Conservation (phyloP, 2,797 vertebrate genomes). For the Luscinia megarhynchos region DNA sequence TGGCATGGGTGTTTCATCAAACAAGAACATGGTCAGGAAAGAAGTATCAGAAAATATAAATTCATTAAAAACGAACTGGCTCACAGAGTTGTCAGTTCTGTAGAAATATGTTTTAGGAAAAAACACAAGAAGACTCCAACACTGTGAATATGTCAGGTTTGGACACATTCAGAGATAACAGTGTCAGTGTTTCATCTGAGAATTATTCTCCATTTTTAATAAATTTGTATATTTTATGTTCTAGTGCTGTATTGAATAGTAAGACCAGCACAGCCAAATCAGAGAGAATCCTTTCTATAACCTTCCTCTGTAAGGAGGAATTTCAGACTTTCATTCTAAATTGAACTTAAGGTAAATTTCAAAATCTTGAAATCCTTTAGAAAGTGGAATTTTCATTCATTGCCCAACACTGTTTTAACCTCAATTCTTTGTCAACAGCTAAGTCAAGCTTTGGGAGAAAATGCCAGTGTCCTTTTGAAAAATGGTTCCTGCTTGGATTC, state of each 20-base stretch:
- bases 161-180: background rate
- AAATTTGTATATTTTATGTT: background rate
- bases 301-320: background rate
- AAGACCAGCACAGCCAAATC: background rate
- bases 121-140: background rate
- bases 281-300: background rate
- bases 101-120: background rate
- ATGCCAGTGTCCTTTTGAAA: background rate
- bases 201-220: slow-evolving; percentile 24
- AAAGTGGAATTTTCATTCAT: background rate
- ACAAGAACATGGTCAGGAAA: slow-evolving; percentile 42
- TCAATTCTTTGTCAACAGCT: background rate
- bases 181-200: background rate
- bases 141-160: background rate
- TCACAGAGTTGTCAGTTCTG: slow-evolving; percentile 7
- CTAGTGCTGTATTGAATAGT: background rate
- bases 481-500: background rate
- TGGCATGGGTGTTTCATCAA: slow-evolving; percentile 46
- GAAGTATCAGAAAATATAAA: slow-evolving; percentile 10
- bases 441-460: background rate
- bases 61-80: background rate
- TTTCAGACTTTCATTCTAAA: background rate
- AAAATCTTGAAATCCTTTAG: background rate
- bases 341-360: background rate
- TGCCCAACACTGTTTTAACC: background rate